Evolutionary conservation across 1,140 invertebrate genomes (phyloP).

Genomic region (Augochlora pura): DNA sequence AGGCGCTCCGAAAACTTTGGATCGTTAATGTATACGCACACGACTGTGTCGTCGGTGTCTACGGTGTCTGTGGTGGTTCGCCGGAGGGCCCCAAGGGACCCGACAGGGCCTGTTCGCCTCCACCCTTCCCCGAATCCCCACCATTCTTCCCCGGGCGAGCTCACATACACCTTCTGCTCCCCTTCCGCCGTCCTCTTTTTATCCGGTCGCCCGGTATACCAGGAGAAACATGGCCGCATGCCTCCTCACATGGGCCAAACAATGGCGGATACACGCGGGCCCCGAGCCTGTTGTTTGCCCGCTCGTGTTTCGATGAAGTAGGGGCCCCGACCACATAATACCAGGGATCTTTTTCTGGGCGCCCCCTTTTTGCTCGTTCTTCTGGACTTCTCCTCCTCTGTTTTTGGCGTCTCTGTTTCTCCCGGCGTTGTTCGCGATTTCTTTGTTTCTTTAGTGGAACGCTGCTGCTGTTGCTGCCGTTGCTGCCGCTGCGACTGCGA

Average conservation of each 20-base stretch:
- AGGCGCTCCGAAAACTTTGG: conserved; percentile 17
- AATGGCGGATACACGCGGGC: conserved; percentile 74
- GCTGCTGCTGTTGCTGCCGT: background rate
- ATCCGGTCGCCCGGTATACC: conserved; percentile 70
- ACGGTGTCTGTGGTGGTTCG: conserved; percentile 9
- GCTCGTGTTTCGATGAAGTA: conserved; percentile 68
- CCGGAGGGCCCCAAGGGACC: conserved; percentile 31
- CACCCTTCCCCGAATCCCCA: conserved; percentile 50
- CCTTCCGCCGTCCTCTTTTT: conserved; percentile 70
- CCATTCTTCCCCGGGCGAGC: conserved; percentile 55
- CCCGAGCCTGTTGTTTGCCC: conserved; percentile 64
- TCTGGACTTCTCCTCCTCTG: background rate
- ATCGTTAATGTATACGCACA: background rate
- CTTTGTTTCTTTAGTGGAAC: conserved; percentile 18
- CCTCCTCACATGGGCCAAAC: conserved; percentile 76
- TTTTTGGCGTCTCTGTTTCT: conserved; percentile 10
- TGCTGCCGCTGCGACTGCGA: no score
- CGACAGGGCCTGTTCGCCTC: conserved; percentile 45
- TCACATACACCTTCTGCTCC: conserved; percentile 63
- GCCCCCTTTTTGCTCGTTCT: conserved; percentile 33
- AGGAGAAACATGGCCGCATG: conserved; percentile 77
- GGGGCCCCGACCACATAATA: conserved; percentile 50
- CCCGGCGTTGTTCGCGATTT: background rate
- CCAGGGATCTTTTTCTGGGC: conserved; percentile 38
- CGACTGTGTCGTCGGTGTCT: background rate